Evolutionary conservation across 1,140 invertebrate species (phyloP).

Genomic region (Hycleus phaleratus): DNA sequence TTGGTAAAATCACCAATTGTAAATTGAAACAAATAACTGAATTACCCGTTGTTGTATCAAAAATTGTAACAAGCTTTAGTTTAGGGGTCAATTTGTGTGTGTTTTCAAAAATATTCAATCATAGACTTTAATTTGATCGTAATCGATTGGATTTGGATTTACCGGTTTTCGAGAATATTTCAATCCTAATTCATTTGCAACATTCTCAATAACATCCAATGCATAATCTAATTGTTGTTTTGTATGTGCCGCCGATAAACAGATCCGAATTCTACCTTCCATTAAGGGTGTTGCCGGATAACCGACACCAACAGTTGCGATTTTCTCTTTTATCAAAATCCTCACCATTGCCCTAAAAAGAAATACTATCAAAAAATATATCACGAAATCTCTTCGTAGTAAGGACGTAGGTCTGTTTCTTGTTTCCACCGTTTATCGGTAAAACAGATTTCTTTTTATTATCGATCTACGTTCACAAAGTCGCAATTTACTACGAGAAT

Average conservation of each 20-base stretch:
- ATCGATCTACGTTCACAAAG: too few species aligned
- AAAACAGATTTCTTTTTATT: too few species aligned
- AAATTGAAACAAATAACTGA: too few species aligned
- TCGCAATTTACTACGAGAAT: too few species aligned
- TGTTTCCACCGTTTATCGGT: too few species aligned
- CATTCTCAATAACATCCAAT: slow-evolving; percentile 60
- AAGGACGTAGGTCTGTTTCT: too few species aligned
- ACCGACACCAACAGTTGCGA: slow-evolving; percentile 93
- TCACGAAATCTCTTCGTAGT: neutral
- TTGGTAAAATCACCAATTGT: too few species aligned
- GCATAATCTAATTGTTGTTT: slow-evolving; percentile 92
- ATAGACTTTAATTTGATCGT: slow-evolving; percentile 39
- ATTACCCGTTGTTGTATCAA: too few species aligned
- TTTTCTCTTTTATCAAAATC: slow-evolving; percentile 67
- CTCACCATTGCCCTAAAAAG: slow-evolving; percentile 70
- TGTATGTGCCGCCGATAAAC: slow-evolving; percentile 91
- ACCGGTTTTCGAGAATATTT: slow-evolving; percentile 61
- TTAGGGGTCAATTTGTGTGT: too few species aligned
- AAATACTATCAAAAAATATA: slow-evolving; percentile 7
- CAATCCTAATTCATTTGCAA: slow-evolving; percentile 61
- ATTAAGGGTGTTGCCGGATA: slow-evolving; percentile 97
- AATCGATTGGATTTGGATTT: slow-evolving; percentile 51
- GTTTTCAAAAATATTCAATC: neutral
- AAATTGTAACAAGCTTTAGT: too few species aligned
- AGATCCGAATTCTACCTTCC: slow-evolving; percentile 90